Evolutionary conservation across 2,113 vertebrate genomes (phyloP).

Genomic region (Chamaetylas fuelleborni): DNA sequence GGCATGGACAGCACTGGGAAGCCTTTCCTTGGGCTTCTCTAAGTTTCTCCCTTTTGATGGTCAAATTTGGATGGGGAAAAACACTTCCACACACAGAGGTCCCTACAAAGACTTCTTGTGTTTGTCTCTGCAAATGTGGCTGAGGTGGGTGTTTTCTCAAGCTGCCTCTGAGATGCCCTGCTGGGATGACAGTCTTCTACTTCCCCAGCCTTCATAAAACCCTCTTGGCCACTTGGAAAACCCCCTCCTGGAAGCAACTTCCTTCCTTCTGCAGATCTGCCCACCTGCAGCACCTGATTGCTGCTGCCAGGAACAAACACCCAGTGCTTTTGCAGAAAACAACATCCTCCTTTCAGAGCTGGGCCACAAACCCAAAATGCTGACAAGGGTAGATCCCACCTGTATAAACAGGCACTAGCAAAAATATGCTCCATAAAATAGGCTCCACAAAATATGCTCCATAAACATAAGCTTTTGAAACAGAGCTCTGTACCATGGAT

Average conservation of each 20-base stretch:
- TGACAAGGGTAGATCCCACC: slow-evolving; percentile 33
- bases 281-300: not conserved
- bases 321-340: not conserved
- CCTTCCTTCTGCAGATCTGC: not conserved
- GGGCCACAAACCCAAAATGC: not conserved
- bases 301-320: not conserved
- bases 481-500: not conserved
- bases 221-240: not conserved
- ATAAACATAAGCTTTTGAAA: slow-evolving; percentile 19
- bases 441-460: not conserved
- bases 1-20: not conserved
- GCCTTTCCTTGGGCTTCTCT: not conserved
- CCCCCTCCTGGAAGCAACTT: not conserved
- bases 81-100: not conserved
- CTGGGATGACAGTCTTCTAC: not conserved
- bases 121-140: not conserved
- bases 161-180: not conserved
- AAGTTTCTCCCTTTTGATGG: not conserved
- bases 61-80: not conserved
- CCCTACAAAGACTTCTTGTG: not conserved
- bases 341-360: not conserved
- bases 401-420: slow-evolving; percentile 37
- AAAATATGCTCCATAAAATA: slow-evolving; percentile 2
- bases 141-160: not conserved
- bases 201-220: not conserved